Evolutionary conservation across 1,140 invertebrate species (phyloP).

Genomic region (Theocolax elegans): DNA sequence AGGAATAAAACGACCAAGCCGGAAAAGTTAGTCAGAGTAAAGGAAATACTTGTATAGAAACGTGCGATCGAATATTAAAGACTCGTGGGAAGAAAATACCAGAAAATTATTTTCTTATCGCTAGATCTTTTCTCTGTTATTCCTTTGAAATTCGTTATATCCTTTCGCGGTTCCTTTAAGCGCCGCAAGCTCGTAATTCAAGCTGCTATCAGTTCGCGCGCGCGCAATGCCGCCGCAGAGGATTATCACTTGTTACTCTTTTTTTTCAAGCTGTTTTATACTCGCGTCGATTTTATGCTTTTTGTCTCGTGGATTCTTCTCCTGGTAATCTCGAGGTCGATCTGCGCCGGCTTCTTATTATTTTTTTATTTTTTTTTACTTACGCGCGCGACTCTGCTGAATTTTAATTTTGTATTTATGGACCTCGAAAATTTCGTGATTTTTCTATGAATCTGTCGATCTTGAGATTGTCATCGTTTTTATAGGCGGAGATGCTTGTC

Average conservation of each 20-base stretch:
- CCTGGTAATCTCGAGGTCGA: slow-evolving; percentile 27
- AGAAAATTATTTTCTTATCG: background rate
- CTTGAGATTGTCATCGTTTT: background rate
- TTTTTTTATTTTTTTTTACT: slow-evolving; percentile 27
- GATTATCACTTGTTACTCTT: background rate
- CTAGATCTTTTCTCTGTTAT: background rate
- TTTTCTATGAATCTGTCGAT: slow-evolving; percentile 12
- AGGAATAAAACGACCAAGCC: too few species aligned
- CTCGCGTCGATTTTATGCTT: slow-evolving; percentile 31
- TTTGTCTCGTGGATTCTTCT: slow-evolving; percentile 4
- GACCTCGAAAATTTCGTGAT: slow-evolving; percentile 9
- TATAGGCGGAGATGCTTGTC: background rate
- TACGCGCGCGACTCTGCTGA: slow-evolving; percentile 9
- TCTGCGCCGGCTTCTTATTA: slow-evolving; percentile 8
- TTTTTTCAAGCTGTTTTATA: background rate
- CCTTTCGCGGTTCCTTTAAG: background rate
- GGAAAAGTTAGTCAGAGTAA: too few species aligned
- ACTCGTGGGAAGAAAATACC: slow-evolving; percentile 39
- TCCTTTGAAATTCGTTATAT: slow-evolving; percentile 10
- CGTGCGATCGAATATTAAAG: slow-evolving; percentile 46
- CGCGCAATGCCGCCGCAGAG: background rate
- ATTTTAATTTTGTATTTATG: slow-evolving; percentile 37
- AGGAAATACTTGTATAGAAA: background rate
- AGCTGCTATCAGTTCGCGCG: slow-evolving; percentile 24
- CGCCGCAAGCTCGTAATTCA: slow-evolving; percentile 35